phyloP scores from a whole-genome alignment of 1,140 invertebrate genomes.

The Panonychus citri region DNA sequence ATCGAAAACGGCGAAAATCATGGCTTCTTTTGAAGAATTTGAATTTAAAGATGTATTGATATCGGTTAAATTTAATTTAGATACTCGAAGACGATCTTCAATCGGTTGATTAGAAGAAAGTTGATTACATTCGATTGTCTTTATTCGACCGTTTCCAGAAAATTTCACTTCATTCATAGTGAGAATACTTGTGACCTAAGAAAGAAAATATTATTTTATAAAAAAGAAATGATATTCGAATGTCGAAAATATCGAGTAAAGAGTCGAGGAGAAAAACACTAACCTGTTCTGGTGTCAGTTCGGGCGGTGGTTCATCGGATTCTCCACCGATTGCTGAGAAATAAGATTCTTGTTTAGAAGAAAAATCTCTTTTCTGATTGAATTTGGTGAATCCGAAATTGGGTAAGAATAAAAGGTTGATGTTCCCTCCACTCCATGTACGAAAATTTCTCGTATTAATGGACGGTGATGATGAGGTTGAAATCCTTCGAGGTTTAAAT shows the following conservation, averaged over 20 bases:
- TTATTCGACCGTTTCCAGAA: neutral
- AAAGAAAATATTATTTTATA: too few species aligned
- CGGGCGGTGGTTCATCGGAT: constrained; percentile 5
- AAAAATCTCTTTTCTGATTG: neutral
- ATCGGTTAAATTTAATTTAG: constrained; percentile 40
- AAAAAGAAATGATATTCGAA: too few species aligned
- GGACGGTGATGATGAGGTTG: too few species aligned
- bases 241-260: too few species aligned
- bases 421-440: too few species aligned
- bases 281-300: constrained; percentile 7
- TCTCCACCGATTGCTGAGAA: constrained; percentile 10
- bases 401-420: too few species aligned
- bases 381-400: too few species aligned
- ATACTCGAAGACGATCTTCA: constrained; percentile 69
- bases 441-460: too few species aligned
- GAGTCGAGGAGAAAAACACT: too few species aligned
- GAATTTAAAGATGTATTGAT: neutral
- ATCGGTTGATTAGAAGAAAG: constrained; percentile 76
- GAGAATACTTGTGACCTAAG: constrained; percentile 7
- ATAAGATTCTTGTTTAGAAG: constrained; percentile 9
- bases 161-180: constrained; percentile 2
- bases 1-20: constrained; percentile 78
- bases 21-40: constrained; percentile 24
- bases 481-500: too few species aligned
- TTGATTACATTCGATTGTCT: constrained; percentile 58